phyloP scores from a whole-genome alignment of 2,113 vertebrate species.

The Syrmaticus mikado region DNA sequence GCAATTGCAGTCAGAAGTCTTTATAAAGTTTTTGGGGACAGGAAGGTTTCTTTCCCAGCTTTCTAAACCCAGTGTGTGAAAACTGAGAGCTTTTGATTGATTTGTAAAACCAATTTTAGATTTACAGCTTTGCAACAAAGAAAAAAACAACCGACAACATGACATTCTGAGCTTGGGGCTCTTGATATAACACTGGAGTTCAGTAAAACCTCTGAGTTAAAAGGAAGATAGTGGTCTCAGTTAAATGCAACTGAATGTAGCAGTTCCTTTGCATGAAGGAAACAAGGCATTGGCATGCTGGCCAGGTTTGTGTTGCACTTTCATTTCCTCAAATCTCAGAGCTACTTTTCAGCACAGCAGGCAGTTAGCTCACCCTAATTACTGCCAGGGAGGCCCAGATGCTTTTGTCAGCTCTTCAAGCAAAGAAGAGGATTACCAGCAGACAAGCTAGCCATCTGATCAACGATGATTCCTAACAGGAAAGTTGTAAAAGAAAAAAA shows the following conservation, averaged over 20 bases:
- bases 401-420: constrained; percentile 71
- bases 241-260: not conserved
- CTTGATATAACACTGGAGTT: not conserved
- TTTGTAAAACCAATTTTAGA: constrained; percentile 11
- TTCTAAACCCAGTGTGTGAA: not conserved
- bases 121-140: not conserved
- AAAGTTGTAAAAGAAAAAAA: not conserved
- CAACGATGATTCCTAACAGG: constrained; percentile 43
- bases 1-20: not conserved
- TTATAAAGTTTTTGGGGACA: not conserved
- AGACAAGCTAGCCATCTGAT: constrained; percentile 56
- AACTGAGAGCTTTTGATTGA: not conserved
- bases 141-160: not conserved
- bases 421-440: constrained; percentile 54
- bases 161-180: not conserved
- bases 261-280: not conserved
- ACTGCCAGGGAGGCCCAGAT: constrained; percentile 63
- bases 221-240: not conserved
- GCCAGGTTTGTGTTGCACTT: constrained; percentile 28
- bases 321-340: constrained; percentile 46
- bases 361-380: constrained; percentile 67
- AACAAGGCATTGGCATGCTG: not conserved
- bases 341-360: constrained; percentile 48
- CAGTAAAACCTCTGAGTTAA: not conserved
- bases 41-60: not conserved